Percentiles rank a stretch among this genome's conserved stretches.
Conservation (phyloP, 2,797 vertebrate genomes). For the Lepus townsendii region DNA sequence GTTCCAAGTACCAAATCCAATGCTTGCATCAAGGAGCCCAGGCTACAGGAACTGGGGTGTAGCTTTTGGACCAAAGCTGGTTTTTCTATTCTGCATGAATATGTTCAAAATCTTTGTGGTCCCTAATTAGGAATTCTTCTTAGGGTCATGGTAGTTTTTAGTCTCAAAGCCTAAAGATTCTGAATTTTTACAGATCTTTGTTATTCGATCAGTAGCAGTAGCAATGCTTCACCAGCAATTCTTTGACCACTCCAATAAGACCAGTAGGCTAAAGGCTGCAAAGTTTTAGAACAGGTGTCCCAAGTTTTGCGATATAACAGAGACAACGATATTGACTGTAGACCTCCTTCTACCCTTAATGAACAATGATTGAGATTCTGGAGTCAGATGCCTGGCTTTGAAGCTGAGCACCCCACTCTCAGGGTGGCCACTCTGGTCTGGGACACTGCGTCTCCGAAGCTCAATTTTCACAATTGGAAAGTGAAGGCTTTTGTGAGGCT, state of each 20-base stretch:
- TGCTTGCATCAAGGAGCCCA: neutral
- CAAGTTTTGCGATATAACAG: neutral
- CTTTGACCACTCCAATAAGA: neutral
- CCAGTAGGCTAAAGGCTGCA: neutral
- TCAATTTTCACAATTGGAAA: neutral
- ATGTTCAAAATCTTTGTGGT: neutral
- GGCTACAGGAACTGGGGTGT: neutral
- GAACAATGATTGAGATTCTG: neutral
- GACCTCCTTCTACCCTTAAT: neutral
- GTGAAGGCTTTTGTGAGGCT: neutral
- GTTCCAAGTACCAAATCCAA: rapidly evolving
- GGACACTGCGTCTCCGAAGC: constrained; percentile 16
- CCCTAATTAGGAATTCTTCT: neutral
- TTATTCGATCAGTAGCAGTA: neutral
- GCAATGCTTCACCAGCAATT: neutral
- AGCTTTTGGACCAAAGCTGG: neutral
- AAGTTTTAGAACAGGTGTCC: neutral
- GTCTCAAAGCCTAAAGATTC: neutral
- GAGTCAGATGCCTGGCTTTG: neutral
- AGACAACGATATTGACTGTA: rapidly evolving
- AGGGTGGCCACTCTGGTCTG: neutral
- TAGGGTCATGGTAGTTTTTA: neutral
- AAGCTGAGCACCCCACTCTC: neutral
- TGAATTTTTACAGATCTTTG: neutral
- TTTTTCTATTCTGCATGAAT: neutral